Evolutionary conservation across 2,113 vertebrate species (phyloP), one percentile per base, ranked within the genome.

Genomic region (Zosterops pallidus): DNA sequence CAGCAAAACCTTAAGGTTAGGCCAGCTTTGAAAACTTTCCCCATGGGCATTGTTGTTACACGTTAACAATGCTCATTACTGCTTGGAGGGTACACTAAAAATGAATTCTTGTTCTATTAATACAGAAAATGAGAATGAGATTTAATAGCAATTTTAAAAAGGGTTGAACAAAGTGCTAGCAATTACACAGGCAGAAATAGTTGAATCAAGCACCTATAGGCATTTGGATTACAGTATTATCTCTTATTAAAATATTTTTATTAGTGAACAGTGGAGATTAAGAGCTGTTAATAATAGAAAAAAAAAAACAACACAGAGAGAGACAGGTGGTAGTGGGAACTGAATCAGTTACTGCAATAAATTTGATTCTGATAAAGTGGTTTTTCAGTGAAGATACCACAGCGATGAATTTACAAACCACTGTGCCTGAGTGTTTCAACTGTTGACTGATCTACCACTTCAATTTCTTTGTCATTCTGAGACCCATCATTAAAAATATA

Each of bases 31-130:
- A 86, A 94, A 96, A 96, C 80, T 28, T 80, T 78, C 75, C 83
- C 56, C 86, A 64, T 89, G 82, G 76, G 53, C 75, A 96, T 60
- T 97, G 89, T 81, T 94, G 78, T 35, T 92, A 55, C 65, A 94
- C 52, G 57, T 75, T 96, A 97, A 96, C 62, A 97, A 96, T 85
- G 86, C 76, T 94, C 80, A 89, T 94, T 97, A 94, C 56, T 92
- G 94, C 90, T 91, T 86, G 65, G 63, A 93, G 90, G 67, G 76
- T 63, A 91, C 42, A 96, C 62, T 91, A 95, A 97, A 97, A 94
- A 90, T 94, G 90, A 97, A 56, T 94, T 95, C 82, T 83, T 84
- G 76, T 89, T 75, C 70, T 93, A 94, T 93, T 96, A 96, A 78
- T 86, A 91, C 56, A 93, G 87, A 94, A 95, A 94, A 95, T 63